Base-by-base conservation (phyloP, 2,888 invertebrate genomes). In the Ariolimax columbianus region DNA sequence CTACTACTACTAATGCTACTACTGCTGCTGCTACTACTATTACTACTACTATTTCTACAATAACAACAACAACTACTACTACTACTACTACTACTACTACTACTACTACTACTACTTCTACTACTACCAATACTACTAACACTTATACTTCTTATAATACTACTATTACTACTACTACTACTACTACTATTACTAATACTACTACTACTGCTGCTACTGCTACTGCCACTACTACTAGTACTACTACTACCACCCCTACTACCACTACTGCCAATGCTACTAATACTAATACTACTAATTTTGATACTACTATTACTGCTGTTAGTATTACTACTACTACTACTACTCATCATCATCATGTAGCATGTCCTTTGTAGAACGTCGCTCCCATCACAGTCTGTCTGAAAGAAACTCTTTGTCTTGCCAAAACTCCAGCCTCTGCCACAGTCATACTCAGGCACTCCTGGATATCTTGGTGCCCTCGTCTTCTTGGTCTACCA, bases 121-220 rank as follows among this genome's bases (percentile, higher is more conserved):
- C 59, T 73, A 51, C 63, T 73, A 55, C 75, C 66, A 51, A 11
- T 55, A 73, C 43, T 82, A 75, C 43, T 59, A 75, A 80, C 55
- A 80, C 80, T 40, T 43, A 68, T 77, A 47, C 80, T 77, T 68
- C 80, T 77, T n/a, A 75, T 77, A 75, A 77, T 83, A 51, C 81
- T 83, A 43, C 83, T 83, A 0, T 78, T 80, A 75, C 68, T 82
- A 82, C 82, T 81, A 36, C 84, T 84, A 43, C 84, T 84, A 70
- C 84, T 77, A 68, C 68, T 68, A 80, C 68, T 68, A 80, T 68
- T 68, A 80, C 80, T 68, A 80, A 43, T 80, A 68, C 80, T 80
- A 80, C 72, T 72, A 51, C 72, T 82, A 82, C 51, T 82, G 47
- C 72, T 82, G 72, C 82, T 72, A 82, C 55, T 72, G 51, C 47